phyloP scores from a whole-genome alignment of 2,113 vertebrate species.

The Dromaius novaehollandiae region DNA sequence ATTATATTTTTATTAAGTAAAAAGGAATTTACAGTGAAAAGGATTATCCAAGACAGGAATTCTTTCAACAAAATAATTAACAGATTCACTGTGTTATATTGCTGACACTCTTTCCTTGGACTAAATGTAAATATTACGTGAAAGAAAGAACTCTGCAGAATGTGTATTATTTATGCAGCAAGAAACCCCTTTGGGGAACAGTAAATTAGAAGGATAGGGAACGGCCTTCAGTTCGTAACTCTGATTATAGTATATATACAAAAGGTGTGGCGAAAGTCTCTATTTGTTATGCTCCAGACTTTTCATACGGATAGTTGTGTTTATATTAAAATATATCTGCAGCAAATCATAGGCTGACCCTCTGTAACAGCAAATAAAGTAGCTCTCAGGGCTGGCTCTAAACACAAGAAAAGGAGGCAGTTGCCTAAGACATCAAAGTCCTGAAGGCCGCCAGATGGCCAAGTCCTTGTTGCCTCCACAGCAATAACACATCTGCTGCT shows the following conservation, averaged over 20 bases:
- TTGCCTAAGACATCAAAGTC: background rate
- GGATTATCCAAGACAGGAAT: background rate
- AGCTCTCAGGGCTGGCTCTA: background rate
- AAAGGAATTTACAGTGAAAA: background rate
- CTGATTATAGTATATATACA: background rate
- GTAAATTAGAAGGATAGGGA: background rate
- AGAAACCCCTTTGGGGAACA: background rate
- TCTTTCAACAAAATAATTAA: background rate
- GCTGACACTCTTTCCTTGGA: background rate
- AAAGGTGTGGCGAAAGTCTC: background rate
- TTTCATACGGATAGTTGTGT: background rate
- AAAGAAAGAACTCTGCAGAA: background rate
- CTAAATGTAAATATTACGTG: background rate
- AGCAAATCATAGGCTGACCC: background rate
- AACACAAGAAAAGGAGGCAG: background rate
- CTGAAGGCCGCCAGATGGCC: background rate
- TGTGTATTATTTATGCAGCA: background rate
- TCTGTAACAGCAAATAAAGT: background rate
- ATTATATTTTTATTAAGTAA: background rate
- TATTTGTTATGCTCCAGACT: background rate
- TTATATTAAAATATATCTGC: background rate
- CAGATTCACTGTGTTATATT: background rate
- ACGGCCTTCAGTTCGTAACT: background rate
- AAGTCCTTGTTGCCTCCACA: background rate
- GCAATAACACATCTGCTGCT: background rate